These are phyloP conservation scores for Parnassius smintheus DNA, from an alignment of 2,888 invertebrate genomes.

Conservation along the genomic window DNA sequence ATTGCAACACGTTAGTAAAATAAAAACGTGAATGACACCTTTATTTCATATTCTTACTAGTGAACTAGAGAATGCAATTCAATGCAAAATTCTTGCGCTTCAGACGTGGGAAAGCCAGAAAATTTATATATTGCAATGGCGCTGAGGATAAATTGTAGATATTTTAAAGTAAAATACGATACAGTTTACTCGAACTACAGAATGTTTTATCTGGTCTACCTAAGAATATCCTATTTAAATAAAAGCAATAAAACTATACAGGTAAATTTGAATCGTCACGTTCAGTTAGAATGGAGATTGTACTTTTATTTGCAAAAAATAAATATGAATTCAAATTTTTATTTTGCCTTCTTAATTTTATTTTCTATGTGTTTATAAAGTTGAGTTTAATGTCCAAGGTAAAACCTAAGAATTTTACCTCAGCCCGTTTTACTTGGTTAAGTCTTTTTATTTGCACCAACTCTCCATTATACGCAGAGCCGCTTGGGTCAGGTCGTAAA, in stretches of 20 bases:
- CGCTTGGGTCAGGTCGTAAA: no score
- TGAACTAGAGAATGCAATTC: conserved; percentile 14
- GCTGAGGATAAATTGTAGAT: conserved; percentile 13
- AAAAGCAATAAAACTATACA: neutral
- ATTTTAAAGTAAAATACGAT: conserved; percentile 15
- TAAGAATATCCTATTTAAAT: conserved; percentile 5
- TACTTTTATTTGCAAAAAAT: no score
- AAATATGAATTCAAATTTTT: no score
- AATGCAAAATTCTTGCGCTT: conserved; percentile 12
- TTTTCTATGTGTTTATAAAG: no score
- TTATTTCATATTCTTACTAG: conserved; percentile 14
- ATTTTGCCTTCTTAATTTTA: no score
- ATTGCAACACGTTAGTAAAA: neutral
- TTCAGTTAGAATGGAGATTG: neutral
- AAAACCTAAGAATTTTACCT: no score
- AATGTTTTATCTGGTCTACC: neutral
- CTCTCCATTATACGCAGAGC: no score
- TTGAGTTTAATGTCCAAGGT: no score
- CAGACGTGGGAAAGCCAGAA: conserved; percentile 17
- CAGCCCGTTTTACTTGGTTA: no score
- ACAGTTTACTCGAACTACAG: conserved; percentile 17
- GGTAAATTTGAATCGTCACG: neutral
- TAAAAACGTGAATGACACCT: conserved; percentile 5
- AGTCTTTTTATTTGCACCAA: no score
- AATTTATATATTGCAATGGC: conserved; percentile 19